These are phyloP conservation scores for Maconellicoccus hirsutus DNA, from an alignment of 1,140 invertebrate genomes.

Conservation along the genomic window DNA sequence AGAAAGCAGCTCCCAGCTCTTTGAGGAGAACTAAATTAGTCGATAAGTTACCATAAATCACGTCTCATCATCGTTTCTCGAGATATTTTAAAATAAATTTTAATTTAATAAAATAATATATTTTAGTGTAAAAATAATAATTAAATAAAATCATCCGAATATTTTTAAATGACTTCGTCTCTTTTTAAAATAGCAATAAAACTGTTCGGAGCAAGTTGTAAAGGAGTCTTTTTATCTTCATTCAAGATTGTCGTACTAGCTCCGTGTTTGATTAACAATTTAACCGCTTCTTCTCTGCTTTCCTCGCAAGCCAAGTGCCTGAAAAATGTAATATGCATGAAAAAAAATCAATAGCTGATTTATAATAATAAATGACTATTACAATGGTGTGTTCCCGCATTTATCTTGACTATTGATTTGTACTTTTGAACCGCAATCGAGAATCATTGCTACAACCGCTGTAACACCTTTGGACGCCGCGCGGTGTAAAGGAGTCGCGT, in stretches of 20 bases:
- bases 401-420: conserved; percentile 44
- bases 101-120: too few species aligned
- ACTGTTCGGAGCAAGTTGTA: conserved; percentile 42
- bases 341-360: neutral
- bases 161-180: conserved; percentile 1
- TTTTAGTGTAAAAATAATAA: too few species aligned
- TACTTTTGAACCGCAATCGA: conserved; percentile 42
- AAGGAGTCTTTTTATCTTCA: conserved; percentile 55
- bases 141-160: too few species aligned
- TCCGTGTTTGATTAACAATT: conserved; percentile 53
- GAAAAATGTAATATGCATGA: conserved; percentile 31
- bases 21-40: too few species aligned
- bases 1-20: too few species aligned
- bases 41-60: too few species aligned
- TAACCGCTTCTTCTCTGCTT: conserved; percentile 53
- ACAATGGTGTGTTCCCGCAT: conserved; percentile 59
- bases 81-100: too few species aligned
- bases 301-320: conserved; percentile 78
- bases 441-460: conserved; percentile 54
- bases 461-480: conserved; percentile 68
- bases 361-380: conserved; percentile 24
- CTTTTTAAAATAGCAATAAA: conserved; percentile 20
- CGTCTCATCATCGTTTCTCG: too few species aligned
- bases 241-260: conserved; percentile 50
- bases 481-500: conserved; percentile 72